phyloP scores from a whole-genome alignment of 2,113 vertebrate genomes.

The Macaca mulatta region DNA sequence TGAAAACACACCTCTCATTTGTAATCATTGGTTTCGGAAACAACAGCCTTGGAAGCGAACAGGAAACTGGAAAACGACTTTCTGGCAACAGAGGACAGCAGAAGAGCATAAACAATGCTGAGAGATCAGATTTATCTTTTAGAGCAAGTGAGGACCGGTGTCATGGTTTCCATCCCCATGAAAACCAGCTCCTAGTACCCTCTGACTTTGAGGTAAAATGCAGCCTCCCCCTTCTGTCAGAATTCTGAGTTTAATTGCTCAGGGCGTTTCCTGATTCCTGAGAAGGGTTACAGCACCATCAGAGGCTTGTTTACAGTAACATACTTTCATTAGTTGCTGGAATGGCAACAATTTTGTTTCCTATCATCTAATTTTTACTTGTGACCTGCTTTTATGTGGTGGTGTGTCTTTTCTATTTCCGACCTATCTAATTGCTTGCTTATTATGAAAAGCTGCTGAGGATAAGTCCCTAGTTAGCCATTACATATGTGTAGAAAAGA shows the following conservation, averaged over 20 bases:
- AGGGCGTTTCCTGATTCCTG: slow-evolving; percentile 79
- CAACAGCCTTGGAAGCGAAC: slow-evolving; percentile 74
- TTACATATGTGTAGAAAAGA: not conserved
- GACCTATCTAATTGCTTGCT: not conserved
- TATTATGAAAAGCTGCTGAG: slow-evolving; percentile 1
- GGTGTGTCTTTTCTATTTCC: not conserved
- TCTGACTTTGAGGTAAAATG: slow-evolving; percentile 76
- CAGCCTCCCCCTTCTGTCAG: slow-evolving; percentile 48
- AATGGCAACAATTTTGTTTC: slow-evolving; percentile 65
- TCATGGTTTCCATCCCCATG: slow-evolving; percentile 77
- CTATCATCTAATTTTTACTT: slow-evolving; percentile 13
- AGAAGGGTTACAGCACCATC: slow-evolving; percentile 67
- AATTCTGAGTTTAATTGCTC: slow-evolving; percentile 52
- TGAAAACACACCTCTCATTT: slow-evolving; percentile 42
- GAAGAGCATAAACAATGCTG: slow-evolving; percentile 79
- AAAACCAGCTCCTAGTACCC: slow-evolving; percentile 59
- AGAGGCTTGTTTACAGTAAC: slow-evolving; percentile 64
- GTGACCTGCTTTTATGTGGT: slow-evolving; percentile 47
- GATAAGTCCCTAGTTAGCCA: not conserved
- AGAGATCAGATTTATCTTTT: slow-evolving; percentile 78
- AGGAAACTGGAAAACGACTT: slow-evolving; percentile 82
- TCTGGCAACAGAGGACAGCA: slow-evolving; percentile 68
- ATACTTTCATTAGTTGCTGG: slow-evolving; percentile 60
- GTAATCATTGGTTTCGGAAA: slow-evolving; percentile 54
- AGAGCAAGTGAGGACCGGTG: slow-evolving; percentile 68